Percentiles rank a stretch among this genome's conserved stretches.
phyloP scores from a whole-genome alignment of 2,797 vertebrate species.

The Enteromius treurensis region DNA sequence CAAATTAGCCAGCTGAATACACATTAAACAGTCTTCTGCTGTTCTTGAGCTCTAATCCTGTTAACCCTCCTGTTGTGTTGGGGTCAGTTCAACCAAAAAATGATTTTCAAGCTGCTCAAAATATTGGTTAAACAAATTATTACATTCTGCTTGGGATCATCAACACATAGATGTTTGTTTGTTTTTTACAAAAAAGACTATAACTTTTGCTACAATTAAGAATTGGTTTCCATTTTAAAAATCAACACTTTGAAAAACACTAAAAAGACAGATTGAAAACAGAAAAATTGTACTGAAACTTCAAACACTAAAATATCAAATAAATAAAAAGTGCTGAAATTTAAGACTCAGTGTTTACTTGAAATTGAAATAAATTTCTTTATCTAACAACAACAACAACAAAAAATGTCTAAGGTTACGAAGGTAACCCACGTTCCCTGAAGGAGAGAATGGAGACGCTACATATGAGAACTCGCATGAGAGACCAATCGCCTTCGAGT shows the following conservation, averaged over 20 bases:
- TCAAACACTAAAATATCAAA: neutral
- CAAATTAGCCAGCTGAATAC: conserved; percentile 36
- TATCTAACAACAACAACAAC: neutral
- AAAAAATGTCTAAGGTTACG: too few relatives aligned
- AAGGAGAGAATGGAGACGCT: too few relatives aligned
- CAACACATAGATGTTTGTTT: neutral
- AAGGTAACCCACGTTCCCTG: too few relatives aligned
- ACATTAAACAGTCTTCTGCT: neutral
- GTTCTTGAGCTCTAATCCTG: neutral
- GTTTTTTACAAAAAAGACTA: neutral
- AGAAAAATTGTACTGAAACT: neutral
- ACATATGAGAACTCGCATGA: too few relatives aligned
- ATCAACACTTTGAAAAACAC: neutral
- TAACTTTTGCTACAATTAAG: neutral
- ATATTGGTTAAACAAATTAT: neutral
- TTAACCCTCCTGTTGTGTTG: neutral
- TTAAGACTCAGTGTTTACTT: neutral
- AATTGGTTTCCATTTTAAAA: neutral
- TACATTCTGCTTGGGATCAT: neutral
- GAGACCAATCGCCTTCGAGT: too few relatives aligned
- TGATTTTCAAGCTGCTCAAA: neutral
- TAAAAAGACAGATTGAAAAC: neutral
- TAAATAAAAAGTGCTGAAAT: neutral
- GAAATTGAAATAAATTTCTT: neutral
- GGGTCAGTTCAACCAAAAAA: neutral